These are phyloP conservation scores for Poecilia latipinna DNA, from an alignment of 2,113 vertebrate species.

Conservation along the genomic window DNA sequence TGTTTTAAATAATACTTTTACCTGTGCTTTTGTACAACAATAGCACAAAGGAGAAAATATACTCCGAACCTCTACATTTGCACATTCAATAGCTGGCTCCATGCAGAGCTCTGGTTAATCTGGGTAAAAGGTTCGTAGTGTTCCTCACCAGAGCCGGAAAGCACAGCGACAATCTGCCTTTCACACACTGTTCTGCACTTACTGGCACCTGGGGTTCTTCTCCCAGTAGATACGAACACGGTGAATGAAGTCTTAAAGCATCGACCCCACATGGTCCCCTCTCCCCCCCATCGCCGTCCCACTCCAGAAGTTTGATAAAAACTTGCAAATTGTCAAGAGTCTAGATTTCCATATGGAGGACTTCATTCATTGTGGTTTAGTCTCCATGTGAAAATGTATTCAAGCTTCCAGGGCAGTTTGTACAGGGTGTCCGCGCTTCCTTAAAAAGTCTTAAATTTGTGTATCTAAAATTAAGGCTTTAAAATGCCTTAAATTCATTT, in stretches of 20 bases:
- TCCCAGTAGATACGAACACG: slow-evolving; percentile 10
- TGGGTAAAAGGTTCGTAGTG: neutral
- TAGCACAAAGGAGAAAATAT: neutral
- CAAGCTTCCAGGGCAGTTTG: neutral
- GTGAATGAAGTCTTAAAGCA: slow-evolving; percentile 28
- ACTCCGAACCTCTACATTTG: neutral
- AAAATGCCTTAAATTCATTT: too few species aligned
- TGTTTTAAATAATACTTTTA: neutral
- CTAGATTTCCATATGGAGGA: slow-evolving; percentile 44
- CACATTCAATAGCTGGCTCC: neutral
- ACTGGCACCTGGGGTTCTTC: slow-evolving; percentile 27
- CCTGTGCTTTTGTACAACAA: neutral
- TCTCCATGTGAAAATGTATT: slow-evolving; percentile 52
- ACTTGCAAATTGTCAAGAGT: slow-evolving; percentile 37
- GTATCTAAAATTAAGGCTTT: too few species aligned
- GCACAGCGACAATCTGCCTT: slow-evolving; percentile 18
- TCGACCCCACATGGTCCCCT: slow-evolving; percentile 14
- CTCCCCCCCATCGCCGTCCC: slow-evolving; percentile 12
- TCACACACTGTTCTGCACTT: slow-evolving; percentile 10
- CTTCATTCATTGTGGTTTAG: slow-evolving; percentile 36
- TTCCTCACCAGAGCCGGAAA: neutral
- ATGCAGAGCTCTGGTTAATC: neutral
- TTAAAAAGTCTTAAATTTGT: too few species aligned
- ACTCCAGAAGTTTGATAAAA: slow-evolving; percentile 48
- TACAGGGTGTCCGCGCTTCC: too few species aligned